These are phyloP conservation scores for Epizoanthus stellaris DNA, from an alignment of 92 coral and sea anemone genomes.

Conservation along the genomic window DNA sequence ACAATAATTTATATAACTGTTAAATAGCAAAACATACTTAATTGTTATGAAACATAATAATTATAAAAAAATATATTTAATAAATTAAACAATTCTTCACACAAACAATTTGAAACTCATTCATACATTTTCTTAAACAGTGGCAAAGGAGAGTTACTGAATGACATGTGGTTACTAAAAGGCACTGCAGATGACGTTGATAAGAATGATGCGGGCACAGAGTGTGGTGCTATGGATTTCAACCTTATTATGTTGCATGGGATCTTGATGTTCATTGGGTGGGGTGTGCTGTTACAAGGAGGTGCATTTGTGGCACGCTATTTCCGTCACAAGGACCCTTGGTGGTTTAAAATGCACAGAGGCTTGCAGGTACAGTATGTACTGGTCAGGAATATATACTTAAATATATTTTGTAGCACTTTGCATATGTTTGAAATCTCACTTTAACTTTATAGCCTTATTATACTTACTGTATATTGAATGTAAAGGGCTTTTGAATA, in stretches of 20 bases:
- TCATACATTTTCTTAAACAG: neutral
- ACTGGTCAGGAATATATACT: neutral
- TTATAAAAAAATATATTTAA: neutral
- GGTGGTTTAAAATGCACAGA: slow-evolving; percentile 99
- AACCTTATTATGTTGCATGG: slow-evolving; percentile 89
- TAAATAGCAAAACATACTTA: neutral
- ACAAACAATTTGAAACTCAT: neutral
- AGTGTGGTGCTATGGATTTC: slow-evolving; percentile 76
- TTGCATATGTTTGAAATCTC: no score
- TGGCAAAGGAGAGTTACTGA: slow-evolving; percentile 53
- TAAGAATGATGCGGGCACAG: slow-evolving; percentile 61
- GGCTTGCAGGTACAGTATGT: slow-evolving; percentile 76
- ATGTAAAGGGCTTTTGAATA: no score
- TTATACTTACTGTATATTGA: no score
- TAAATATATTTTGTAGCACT: no score
- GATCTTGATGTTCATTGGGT: slow-evolving; percentile 96
- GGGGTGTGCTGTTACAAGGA: slow-evolving; percentile 92
- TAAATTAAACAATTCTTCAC: neutral
- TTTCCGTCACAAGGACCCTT: slow-evolving; percentile 87
- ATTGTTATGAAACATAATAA: neutral
- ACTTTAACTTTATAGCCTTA: no score
- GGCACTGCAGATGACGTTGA: slow-evolving; percentile 80
- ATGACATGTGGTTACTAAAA: slow-evolving; percentile 88
- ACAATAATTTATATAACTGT: no score
- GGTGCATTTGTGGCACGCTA: slow-evolving; percentile 97